phyloP scores from a whole-genome alignment of 1,140 invertebrate genomes.

The Penaeus vannamei region DNA sequence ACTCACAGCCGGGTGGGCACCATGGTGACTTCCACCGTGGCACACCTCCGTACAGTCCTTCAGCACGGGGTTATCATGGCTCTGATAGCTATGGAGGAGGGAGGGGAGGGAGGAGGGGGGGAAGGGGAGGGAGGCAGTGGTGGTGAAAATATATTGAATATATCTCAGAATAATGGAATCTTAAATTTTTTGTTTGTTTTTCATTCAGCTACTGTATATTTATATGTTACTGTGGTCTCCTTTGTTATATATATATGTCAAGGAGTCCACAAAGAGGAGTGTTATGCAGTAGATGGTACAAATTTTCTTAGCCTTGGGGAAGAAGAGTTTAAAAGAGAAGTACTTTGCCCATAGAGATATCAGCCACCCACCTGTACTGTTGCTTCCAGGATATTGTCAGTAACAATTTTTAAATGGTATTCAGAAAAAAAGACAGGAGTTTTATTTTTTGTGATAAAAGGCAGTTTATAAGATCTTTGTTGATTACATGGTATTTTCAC shows the following conservation, averaged over 20 bases:
- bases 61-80: conserved; percentile 32
- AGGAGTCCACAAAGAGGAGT: neutral
- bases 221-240: neutral
- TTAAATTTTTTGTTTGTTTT: neutral
- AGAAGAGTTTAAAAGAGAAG: conserved; percentile 8
- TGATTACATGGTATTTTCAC: conserved; percentile 1
- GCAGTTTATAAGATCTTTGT: conserved; percentile 22
- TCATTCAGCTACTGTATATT: conserved; percentile 16
- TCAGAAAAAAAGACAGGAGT: conserved; percentile 13
- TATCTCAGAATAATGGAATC: neutral
- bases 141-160: conserved; percentile 35
- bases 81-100: conserved; percentile 31
- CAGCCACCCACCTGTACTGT: neutral
- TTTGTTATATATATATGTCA: conserved; percentile 6
- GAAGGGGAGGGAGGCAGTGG: conserved; percentile 33
- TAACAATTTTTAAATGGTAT: conserved; percentile 1
- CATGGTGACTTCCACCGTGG: conserved; percentile 44
- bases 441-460: conserved; percentile 37
- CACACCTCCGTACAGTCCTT: conserved; percentile 23
- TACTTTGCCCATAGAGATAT: neutral
- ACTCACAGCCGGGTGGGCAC: neutral
- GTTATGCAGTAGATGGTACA: conserved; percentile 41
- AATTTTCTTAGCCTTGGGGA: conserved; percentile 37
- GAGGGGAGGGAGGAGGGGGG: conserved; percentile 41
- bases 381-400: conserved; percentile 37